A percentile compares a stretch with the other conserved stretches of the same genome.
Evolutionary conservation across 2,113 vertebrate species (phyloP).

Genomic region (Misgurnus mizolepis): DNA sequence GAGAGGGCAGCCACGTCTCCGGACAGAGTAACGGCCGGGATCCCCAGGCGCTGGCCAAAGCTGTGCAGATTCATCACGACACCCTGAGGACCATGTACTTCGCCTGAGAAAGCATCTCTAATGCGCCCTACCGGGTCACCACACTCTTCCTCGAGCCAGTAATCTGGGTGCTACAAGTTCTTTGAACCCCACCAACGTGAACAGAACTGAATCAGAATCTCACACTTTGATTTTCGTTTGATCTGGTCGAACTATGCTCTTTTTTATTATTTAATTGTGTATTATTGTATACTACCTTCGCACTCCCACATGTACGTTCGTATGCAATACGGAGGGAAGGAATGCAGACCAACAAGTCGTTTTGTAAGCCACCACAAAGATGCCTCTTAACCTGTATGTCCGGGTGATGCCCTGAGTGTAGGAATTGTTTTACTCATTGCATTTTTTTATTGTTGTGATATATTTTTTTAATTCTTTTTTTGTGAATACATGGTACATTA

Average conservation of each 20-base stretch:
- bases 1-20: conserved; percentile 98
- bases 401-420: conserved; percentile 52
- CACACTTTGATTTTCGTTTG: conserved; percentile 67
- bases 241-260: conserved; percentile 59
- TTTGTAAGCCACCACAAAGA: conserved; percentile 70
- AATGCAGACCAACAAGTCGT: conserved; percentile 56
- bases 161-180: conserved; percentile 56
- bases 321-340: conserved; percentile 77
- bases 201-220: conserved; percentile 49
- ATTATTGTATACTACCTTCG: conserved; percentile 72
- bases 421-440: not conserved
- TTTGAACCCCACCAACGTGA: conserved; percentile 50
- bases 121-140: conserved; percentile 59
- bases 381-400: conserved; percentile 70
- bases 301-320: conserved; percentile 66
- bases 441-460: conserved; percentile 43
- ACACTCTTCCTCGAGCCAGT: conserved; percentile 68
- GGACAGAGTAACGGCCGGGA: conserved; percentile 99
- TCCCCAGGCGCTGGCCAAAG: conserved; percentile 97
- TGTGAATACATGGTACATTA: conserved; percentile 74
- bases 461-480: conserved; percentile 59
- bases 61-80: conserved; percentile 99
- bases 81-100: conserved; percentile 99
- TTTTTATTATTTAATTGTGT: conserved; percentile 63
- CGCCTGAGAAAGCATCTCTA: conserved; percentile 80